Evolutionary conservation across 2,797 vertebrate species (phyloP).

Genomic region (Sebastes itinus): DNA sequence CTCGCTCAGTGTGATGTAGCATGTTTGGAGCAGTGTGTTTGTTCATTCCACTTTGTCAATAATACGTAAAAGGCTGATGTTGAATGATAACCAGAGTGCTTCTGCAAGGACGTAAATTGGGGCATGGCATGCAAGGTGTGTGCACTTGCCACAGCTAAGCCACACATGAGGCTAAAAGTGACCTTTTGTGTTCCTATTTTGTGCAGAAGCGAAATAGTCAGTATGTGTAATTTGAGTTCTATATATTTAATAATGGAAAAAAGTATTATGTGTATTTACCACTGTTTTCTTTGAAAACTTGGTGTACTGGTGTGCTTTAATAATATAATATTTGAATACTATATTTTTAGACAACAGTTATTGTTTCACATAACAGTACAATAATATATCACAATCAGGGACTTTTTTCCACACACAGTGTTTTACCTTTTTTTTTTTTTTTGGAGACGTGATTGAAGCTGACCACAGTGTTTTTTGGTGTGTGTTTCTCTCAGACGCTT

Average conservation of each 20-base stretch:
- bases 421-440: not conserved
- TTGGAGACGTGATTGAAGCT: conserved; percentile 23
- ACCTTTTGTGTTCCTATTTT: conserved; percentile 10
- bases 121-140: conserved; percentile 39
- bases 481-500: conserved; percentile 87
- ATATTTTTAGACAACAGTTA: not conserved
- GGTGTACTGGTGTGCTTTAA: not conserved
- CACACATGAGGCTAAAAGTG: conserved; percentile 1
- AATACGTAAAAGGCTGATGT: conserved; percentile 77
- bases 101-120: conserved; percentile 47
- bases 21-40: conserved; percentile 78
- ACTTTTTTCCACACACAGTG: conserved; percentile 5
- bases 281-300: not conserved
- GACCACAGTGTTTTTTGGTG: conserved; percentile 46
- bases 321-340: conserved; percentile 2
- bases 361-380: conserved; percentile 4
- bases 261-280: not conserved
- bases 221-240: not conserved
- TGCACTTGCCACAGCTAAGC: conserved; percentile 28
- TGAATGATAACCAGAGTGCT: conserved; percentile 76
- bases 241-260: not conserved
- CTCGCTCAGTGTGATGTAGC: conserved; percentile 78
- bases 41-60: conserved; percentile 81
- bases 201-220: not conserved
- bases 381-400: not conserved